These are phyloP conservation scores for Gastrophryne carolinensis DNA, from an alignment of 2,797 vertebrate species.

Conservation along the genomic window DNA sequence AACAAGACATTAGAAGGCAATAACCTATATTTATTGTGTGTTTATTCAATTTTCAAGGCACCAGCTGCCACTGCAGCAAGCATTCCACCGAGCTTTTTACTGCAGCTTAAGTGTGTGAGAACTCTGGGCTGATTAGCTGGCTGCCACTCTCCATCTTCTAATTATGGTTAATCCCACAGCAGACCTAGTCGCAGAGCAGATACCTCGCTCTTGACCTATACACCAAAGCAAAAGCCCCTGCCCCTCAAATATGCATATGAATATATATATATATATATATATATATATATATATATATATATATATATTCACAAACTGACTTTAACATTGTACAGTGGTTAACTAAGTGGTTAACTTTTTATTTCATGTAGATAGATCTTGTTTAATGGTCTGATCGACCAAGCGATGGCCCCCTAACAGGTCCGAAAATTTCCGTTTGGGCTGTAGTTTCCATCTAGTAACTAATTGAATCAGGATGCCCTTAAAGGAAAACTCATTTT, in stretches of 20 bases:
- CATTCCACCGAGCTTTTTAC: conserved; percentile 38
- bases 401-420: no score
- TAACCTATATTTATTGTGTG: conserved; percentile 44
- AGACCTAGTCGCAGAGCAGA: conserved; percentile 39
- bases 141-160: conserved; percentile 49
- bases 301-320: no score
- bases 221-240: conserved; percentile 27
- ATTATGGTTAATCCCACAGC: conserved; percentile 49
- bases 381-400: no score
- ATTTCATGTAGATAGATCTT: no score
- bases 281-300: no score
- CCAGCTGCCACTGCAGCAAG: conserved; percentile 35
- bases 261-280: no score
- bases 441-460: no score
- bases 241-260: conserved; percentile 20
- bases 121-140: conserved; percentile 42
- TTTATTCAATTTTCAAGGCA: conserved; percentile 49
- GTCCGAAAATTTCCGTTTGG: no score
- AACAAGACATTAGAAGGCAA: conserved; percentile 26
- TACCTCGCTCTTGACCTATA: conserved; percentile 45
- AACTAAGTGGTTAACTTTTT: no score
- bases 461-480: no score
- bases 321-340: no score
- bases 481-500: no score
- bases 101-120: conserved; percentile 31